phyloP scores from a whole-genome alignment of 2,797 vertebrate species.

The Lepidocolaptes lacrymiger region DNA sequence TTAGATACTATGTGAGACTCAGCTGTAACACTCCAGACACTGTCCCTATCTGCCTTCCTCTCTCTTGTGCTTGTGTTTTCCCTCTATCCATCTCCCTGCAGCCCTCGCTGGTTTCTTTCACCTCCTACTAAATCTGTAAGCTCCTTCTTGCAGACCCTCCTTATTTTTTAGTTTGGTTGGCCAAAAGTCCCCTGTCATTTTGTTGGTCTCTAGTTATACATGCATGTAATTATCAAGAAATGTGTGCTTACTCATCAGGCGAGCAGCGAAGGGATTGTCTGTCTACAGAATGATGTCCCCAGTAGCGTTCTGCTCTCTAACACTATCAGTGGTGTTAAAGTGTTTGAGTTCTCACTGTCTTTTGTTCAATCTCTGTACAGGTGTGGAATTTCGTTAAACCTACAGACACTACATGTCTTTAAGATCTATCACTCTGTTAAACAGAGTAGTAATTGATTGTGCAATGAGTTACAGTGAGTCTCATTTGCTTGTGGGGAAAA shows the following conservation, averaged over 20 bases:
- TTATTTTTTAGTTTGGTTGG: not conserved
- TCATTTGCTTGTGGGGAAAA: not conserved
- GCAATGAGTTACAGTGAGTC: not conserved
- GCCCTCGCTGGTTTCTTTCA: not conserved
- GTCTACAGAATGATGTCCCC: not conserved
- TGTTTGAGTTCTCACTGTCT: not conserved
- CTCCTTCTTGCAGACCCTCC: not conserved
- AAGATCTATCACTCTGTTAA: not conserved
- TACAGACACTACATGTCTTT: not conserved
- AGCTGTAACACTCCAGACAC: rapidly evolving
- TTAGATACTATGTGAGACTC: not conserved
- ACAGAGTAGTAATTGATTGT: not conserved
- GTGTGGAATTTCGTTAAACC: not conserved
- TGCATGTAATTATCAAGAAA: not conserved
- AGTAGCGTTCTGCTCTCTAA: not conserved
- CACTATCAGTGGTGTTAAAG: not conserved
- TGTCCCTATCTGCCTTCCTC: not conserved
- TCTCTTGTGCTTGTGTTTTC: not conserved
- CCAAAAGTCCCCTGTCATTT: not conserved
- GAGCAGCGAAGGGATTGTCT: not conserved
- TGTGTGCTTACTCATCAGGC: not conserved
- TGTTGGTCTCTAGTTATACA: rapidly evolving
- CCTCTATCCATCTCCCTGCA: not conserved
- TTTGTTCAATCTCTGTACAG: not conserved
- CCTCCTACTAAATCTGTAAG: not conserved